Conservation (phyloP, 2,797 vertebrate species). For the Coilia nasus region DNA sequence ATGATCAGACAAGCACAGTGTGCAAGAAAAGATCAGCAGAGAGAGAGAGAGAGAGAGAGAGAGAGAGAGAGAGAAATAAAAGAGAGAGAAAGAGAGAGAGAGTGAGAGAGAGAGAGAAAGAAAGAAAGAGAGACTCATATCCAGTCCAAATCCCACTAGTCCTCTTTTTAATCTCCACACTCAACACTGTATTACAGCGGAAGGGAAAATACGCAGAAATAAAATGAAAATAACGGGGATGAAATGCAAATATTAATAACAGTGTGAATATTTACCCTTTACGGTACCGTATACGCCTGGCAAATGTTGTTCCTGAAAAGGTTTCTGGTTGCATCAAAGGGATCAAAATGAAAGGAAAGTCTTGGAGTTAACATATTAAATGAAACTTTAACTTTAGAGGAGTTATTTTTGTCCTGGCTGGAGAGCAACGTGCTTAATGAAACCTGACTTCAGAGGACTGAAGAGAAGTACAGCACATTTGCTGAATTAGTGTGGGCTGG, state of each 20-base stretch:
- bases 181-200: slow-evolving; percentile 32
- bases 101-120: slow-evolving; percentile 20
- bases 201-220: background rate
- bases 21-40: slow-evolving; percentile 41
- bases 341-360: slow-evolving; percentile 30
- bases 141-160: slow-evolving; percentile 25
- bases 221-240: slow-evolving; percentile 34
- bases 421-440: background rate
- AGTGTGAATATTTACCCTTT: slow-evolving; percentile 36
- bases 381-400: background rate
- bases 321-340: slow-evolving; percentile 16
- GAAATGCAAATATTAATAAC: slow-evolving; percentile 44
- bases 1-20: slow-evolving; percentile 61
- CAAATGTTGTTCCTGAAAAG: slow-evolving; percentile 23
- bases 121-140: background rate
- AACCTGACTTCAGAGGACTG: background rate
- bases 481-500: background rate
- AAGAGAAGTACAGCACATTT: background rate
- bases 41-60: background rate
- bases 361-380: slow-evolving; percentile 19
- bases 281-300: slow-evolving; percentile 10
- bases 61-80: background rate
- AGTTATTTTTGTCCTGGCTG: background rate
- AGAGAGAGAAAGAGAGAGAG: background rate
- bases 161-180: slow-evolving; percentile 36